A percentile compares a stretch with the other conserved stretches of the same genome.
Conservation (phyloP, 2,797 vertebrate species). For the Chiroxiphia lanceolata region DNA sequence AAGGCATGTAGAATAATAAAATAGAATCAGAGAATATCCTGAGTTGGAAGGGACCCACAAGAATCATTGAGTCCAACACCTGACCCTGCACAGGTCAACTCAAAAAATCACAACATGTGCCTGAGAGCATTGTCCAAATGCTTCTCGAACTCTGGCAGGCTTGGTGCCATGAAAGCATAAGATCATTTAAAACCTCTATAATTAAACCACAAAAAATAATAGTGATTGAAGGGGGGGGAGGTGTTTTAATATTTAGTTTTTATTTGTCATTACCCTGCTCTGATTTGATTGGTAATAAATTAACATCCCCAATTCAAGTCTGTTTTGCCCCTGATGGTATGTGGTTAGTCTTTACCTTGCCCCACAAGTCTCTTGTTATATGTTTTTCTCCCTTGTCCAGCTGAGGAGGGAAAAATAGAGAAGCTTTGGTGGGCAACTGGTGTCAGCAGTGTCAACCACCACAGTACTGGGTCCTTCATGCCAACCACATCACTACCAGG, state of each 20-base stretch:
- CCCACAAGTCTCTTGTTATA: neutral
- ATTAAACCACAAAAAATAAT: neutral
- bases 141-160: neutral
- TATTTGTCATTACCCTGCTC: neutral
- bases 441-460: neutral
- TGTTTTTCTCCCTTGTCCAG: neutral
- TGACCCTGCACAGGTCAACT: neutral
- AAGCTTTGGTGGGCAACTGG: neutral
- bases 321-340: neutral
- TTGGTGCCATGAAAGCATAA: neutral
- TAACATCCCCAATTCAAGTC: neutral
- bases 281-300: neutral
- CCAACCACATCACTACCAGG: neutral
- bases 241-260: neutral
- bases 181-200: neutral
- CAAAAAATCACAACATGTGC: neutral
- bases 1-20: neutral
- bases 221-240: neutral
- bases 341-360: neutral
- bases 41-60: neutral
- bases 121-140: fast-evolving
- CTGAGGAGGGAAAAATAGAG: neutral
- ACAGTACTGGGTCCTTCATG: neutral
- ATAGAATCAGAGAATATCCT: neutral
- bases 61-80: fast-evolving